Evolutionary conservation across 1,140 invertebrate species (phyloP).

Genomic region (Rhagoletis pomonella): DNA sequence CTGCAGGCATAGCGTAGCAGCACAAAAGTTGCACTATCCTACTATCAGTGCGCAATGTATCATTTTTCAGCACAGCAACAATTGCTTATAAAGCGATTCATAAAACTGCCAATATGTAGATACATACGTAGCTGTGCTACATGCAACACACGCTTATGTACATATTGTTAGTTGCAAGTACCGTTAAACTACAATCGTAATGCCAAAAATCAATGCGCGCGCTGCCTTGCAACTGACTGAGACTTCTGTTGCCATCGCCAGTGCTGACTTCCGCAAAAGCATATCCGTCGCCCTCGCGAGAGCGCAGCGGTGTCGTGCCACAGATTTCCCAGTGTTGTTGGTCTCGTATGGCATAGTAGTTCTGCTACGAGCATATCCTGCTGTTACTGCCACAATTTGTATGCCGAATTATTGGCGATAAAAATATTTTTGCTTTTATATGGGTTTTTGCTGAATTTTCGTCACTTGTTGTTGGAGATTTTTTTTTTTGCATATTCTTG

Average conservation of each 20-base stretch:
- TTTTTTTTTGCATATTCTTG: not conserved
- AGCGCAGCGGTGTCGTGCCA: not conserved
- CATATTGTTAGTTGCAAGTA: not conserved
- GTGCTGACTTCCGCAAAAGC: slow-evolving; percentile 12
- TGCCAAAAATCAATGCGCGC: slow-evolving; percentile 21
- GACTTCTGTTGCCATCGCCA: not conserved
- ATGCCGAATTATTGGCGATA: slow-evolving; percentile 51
- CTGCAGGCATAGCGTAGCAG: not conserved
- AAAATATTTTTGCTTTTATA: slow-evolving; percentile 27
- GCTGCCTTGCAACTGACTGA: not conserved
- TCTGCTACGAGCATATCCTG: slow-evolving; percentile 28
- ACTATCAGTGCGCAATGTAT: slow-evolving; percentile 22
- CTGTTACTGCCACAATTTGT: slow-evolving; percentile 40
- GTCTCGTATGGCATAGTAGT: slow-evolving; percentile 7
- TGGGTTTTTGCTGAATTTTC: not conserved
- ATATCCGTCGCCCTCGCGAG: not conserved
- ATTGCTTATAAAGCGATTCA: slow-evolving; percentile 32
- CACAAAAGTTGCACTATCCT: not conserved
- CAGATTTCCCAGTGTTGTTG: slow-evolving; percentile 2
- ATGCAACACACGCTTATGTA: not conserved
- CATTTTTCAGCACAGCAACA: slow-evolving; percentile 37
- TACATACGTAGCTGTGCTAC: not conserved
- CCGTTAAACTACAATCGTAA: not conserved
- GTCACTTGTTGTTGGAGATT: not conserved
- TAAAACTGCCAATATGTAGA: not conserved